Base-by-base conservation (phyloP, 2,113 vertebrate species). In the Sakesphorus luctuosus region DNA sequence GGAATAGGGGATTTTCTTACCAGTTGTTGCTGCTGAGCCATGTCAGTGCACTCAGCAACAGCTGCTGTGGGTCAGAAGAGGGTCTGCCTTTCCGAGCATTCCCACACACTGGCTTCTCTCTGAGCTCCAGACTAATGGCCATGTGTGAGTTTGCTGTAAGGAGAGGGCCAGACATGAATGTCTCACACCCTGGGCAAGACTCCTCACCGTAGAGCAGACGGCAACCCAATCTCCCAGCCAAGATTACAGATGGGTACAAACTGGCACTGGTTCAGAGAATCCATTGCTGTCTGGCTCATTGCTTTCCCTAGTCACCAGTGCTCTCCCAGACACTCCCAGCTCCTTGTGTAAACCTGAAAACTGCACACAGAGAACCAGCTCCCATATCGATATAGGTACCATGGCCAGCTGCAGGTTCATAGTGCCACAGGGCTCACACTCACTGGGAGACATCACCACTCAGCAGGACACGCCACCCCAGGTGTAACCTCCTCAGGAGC, bases 11-110 rank as follows among this genome's bases (percentile, higher is more conserved):
- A 8, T 11, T 36, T 23, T 52, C 98, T 98, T 94, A 98, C 98
- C 98, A 98, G 86, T 98, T 93, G 1, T 75, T 82, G 8, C 95
- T 97, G 62, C 68, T 72, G 14, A 98, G 93, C 68, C 92, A 89
- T 23, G 77, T 63, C 3, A 98, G 93, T 4, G 93, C 95, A 1
- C 94, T 79, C 3, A 87, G 65, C 93, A 98, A 28, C 7, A 17
- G 96, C 38, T 97, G 91, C 68, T 98, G 94, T 3, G 97, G 95
- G 6, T 97, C 55, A 5, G 84, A 93, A 86, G 98, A 96, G 10
- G 97, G 96, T 43, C n/a, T 94, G 63, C 50, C 31, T 40, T 97
- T 92, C 52, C 19, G 69, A 35, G 16, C 5, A 2, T 84, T 73
- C 36, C 17, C 24, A 18, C 59, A 33, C 11, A 95, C 92, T 25